Evolutionary conservation across 2,113 vertebrate species (phyloP).

Genomic region (Lanius ludovicianus): DNA sequence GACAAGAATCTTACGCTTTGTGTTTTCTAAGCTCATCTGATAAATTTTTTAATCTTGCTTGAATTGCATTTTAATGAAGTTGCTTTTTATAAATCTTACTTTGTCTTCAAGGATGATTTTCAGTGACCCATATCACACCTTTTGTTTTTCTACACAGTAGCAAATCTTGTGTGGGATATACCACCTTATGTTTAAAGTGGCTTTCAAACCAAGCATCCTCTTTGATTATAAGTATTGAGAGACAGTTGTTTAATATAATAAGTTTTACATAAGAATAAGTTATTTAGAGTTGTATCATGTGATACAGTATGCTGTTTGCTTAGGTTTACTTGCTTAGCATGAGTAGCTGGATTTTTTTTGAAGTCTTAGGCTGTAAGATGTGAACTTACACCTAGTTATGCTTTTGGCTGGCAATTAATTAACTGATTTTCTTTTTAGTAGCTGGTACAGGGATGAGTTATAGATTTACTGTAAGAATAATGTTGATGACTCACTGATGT

Average conservation of each 20-base stretch:
- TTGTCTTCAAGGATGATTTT: background rate
- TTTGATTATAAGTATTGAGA: background rate
- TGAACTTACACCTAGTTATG: background rate
- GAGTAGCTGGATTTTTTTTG: background rate
- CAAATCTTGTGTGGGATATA: background rate
- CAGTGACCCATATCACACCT: background rate
- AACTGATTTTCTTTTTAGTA: background rate
- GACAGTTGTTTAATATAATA: background rate
- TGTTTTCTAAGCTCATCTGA: background rate
- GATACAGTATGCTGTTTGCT: background rate
- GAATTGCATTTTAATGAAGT: background rate
- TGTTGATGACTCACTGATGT: background rate
- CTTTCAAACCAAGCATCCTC: background rate
- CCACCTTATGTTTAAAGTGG: background rate
- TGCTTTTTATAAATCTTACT: background rate
- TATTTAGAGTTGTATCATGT: fast-evolving
- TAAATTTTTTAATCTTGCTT: background rate
- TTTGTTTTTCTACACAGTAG: background rate
- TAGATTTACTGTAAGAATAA: background rate
- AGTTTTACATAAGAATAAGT: background rate
- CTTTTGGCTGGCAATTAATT: background rate
- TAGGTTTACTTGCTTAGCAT: background rate
- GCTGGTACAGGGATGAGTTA: background rate
- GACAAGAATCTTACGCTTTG: background rate
- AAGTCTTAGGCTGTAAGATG: background rate